Evolutionary conservation across 2,888 invertebrate species (phyloP), one percentile per base, ranked within the genome.

Genomic region (Drosophila kanekoi): DNA sequence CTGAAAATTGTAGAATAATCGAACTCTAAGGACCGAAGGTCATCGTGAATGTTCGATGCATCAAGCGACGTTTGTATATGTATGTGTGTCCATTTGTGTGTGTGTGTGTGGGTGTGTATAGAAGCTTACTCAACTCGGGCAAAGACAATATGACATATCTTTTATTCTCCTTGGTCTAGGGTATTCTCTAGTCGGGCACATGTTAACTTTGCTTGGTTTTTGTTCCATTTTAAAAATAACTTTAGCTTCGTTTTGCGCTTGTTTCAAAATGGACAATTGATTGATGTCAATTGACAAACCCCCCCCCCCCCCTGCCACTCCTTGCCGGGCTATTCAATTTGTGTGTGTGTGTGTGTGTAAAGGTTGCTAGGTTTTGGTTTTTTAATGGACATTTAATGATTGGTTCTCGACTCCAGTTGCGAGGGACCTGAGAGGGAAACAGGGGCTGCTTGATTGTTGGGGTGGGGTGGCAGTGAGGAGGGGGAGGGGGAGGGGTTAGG

Each of bases 331-430:
- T 8, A 28, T 41, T 35, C 65, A 59, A 51, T 71, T 68, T 47
- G 70, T 48, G 28, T 28, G 20, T 20, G 20, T 20, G 20, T 20
- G 20, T 20, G 20, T 23, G 16, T 48, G 33, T 28, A 37, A 37
- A 41, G 23, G 43, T 5, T 16, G 58, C 37, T 16, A 16, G 47
- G 32, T 53, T 54, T 40, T 28, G 38, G 37, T 45, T 40, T 60
- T 58, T 61, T 72, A 77, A 76, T 76, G 75, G 68, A 76, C 68
- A 61, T 76, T 76, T 76, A 76, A 76, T 76, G 75, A 77, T 63
- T 57, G 71, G 45, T 37, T 53, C 52, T 41, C 41, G 16, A 45
- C 44, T 48, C 38, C 16, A 9, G 45, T 41, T 41, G 14, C 28
- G 28, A 8, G 28, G 28, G 28, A 28, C 8, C 28, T 28, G 8